A percentile compares a stretch with the other conserved stretches of the same genome.
phyloP scores from a whole-genome alignment of 1,140 invertebrate genomes.

The Pentalonia nigronervosa region DNA sequence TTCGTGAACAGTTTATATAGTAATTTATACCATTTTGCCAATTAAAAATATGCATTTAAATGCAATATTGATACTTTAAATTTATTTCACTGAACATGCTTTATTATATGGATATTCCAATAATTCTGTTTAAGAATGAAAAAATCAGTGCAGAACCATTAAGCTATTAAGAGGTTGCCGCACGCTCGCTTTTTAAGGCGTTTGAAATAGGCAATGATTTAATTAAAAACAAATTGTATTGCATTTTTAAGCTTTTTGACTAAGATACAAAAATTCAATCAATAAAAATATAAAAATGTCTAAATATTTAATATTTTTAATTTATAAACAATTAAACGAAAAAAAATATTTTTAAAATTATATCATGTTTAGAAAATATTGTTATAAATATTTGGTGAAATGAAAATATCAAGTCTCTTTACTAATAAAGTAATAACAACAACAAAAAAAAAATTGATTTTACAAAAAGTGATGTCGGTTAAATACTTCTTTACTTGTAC shows the following conservation, averaged over 20 bases:
- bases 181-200: background rate
- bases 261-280: background rate
- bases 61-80: background rate
- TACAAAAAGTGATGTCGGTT: too few relatives aligned
- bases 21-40: background rate
- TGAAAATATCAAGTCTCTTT: too few relatives aligned
- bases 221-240: too few relatives aligned
- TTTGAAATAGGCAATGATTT: background rate
- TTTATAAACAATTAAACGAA: background rate
- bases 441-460: too few relatives aligned
- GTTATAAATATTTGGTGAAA: too few relatives aligned
- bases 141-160: background rate
- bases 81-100: background rate
- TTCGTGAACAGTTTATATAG: background rate
- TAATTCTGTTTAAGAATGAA: background rate
- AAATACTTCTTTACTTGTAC: too few relatives aligned
- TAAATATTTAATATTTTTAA: too few relatives aligned
- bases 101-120: background rate
- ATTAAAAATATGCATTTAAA: background rate
- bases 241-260: background rate
- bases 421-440: too few relatives aligned
- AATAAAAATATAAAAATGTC: too few relatives aligned
- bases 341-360: too few relatives aligned
- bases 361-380: too few relatives aligned
- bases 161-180: background rate